Conservation (phyloP, 2,888 invertebrate genomes). For the Amiota mariae region DNA sequence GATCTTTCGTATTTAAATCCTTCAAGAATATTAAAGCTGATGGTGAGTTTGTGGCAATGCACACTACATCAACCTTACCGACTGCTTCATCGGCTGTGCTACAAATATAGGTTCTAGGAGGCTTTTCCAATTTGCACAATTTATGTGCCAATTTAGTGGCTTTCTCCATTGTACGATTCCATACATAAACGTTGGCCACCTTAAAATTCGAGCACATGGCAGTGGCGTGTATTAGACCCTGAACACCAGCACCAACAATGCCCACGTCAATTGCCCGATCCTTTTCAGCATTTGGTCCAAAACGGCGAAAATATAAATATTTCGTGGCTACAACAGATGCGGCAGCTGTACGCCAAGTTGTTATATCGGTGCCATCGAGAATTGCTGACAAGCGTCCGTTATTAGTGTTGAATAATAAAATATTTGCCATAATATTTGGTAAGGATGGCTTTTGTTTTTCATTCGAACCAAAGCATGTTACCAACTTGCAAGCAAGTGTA, state of each 20-base stretch:
- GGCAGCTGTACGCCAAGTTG: slow-evolving; percentile 77
- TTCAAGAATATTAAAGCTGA: slow-evolving; percentile 74
- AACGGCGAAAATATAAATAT: slow-evolving; percentile 71
- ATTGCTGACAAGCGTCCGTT: slow-evolving; percentile 74
- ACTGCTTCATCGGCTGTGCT: slow-evolving; percentile 74
- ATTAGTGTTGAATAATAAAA: slow-evolving; percentile 72
- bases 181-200: slow-evolving; percentile 75
- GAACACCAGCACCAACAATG: slow-evolving; percentile 76
- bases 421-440: slow-evolving; percentile 74
- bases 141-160: slow-evolving; percentile 68
- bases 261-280: slow-evolving; percentile 57
- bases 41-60: slow-evolving; percentile 76
- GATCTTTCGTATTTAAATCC: slow-evolving; percentile 74
- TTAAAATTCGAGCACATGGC: slow-evolving; percentile 74
- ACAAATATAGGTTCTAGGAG: slow-evolving; percentile 39
- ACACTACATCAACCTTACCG: slow-evolving; percentile 77
- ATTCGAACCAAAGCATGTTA: slow-evolving; percentile 73
- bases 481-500: slow-evolving; percentile 75
- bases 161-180: slow-evolving; percentile 75
- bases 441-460: slow-evolving; percentile 61
- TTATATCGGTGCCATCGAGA: slow-evolving; percentile 76
- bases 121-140: not conserved
- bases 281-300: slow-evolving; percentile 43
- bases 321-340: slow-evolving; percentile 77
- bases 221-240: slow-evolving; percentile 75